These are phyloP conservation scores for Pyrocephalus nanus DNA, from an alignment of 2,797 vertebrate species.

Conservation along the genomic window DNA sequence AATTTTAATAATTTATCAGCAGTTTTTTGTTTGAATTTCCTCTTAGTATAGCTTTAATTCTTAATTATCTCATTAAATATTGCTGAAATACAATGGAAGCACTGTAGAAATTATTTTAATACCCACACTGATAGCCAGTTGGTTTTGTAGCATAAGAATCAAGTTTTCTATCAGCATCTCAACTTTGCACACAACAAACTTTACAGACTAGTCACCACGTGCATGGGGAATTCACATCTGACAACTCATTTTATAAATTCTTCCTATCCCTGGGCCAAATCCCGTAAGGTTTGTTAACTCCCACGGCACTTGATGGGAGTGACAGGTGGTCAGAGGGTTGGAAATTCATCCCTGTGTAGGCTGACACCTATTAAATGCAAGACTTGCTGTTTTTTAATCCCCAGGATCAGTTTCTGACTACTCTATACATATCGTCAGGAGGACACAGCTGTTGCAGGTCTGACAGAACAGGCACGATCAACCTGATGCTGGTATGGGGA, in stretches of 20 bases:
- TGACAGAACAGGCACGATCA: not conserved
- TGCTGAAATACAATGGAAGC: not conserved
- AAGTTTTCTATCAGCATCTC: not conserved
- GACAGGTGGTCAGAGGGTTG: conserved; percentile 20
- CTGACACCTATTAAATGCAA: not conserved
- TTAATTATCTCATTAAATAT: not conserved
- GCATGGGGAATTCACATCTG: not conserved
- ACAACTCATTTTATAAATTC: not conserved
- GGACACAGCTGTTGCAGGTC: not conserved
- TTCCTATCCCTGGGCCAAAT: not conserved
- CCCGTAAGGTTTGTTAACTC: not conserved
- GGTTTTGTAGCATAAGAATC: not conserved
- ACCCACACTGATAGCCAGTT: not conserved
- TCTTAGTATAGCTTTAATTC: not conserved
- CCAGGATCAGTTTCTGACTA: not conserved
- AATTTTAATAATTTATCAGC: not conserved
- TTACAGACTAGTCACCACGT: not conserved
- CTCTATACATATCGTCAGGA: not conserved
- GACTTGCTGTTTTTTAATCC: not conserved
- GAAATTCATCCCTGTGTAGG: not conserved
- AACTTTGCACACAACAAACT: not conserved
- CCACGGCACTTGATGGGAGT: not conserved
- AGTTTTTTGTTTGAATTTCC: not conserved
- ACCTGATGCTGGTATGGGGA: not conserved
- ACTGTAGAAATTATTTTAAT: not conserved